Evolutionary conservation across 2,113 vertebrate species (phyloP), one percentile per base, ranked within the genome.

Genomic region (Fukomys damarensis): DNA sequence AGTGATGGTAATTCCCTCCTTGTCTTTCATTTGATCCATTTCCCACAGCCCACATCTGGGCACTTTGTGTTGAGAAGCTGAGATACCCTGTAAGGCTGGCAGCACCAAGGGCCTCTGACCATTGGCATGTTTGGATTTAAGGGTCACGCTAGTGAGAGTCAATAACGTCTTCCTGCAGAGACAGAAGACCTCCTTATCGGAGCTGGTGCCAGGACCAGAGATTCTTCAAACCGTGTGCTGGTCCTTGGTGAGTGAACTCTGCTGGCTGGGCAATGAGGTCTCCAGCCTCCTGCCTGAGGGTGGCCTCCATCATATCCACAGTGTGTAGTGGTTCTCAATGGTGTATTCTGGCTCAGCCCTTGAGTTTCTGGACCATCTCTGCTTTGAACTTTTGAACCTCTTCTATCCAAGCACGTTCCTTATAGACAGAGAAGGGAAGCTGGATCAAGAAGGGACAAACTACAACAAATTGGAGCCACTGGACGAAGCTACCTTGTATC

Each of bases 11-110:
- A 56, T 46, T 65, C 35, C 26, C 3, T n/a, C 22, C 28, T 12
- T 2, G 4, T 52, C 26, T 91, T 80, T 56, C 11, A 28, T 43
- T 41, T 3, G 9, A 16, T 38, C 56, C 10, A 2, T 65, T 54
- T 82, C 59, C 61, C 28, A 19, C 5, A 7, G 13, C 11, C 6
- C 16, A 20, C 9, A 59, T 56, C 38, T 41, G 84, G 30, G 63
- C 26, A 2, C 35, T 68, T 54, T 41, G 79, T 7, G 11, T 4
- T 38, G 77, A 76, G 63, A 54, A 58, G 58, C 38, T 63, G 30
- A 3, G 7, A 46, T 17, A 35, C 13, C 43, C 16, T 2, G 1
- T 1, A 16, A 43, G 20, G 1, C 7, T 49, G 58, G 35, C 1
- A 2, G 54, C 13, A 70, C 16, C 58, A 32, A 35, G 11, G 0